phyloP scores from a whole-genome alignment of 2,888 invertebrate species.

The Eupithecia vulgata region DNA sequence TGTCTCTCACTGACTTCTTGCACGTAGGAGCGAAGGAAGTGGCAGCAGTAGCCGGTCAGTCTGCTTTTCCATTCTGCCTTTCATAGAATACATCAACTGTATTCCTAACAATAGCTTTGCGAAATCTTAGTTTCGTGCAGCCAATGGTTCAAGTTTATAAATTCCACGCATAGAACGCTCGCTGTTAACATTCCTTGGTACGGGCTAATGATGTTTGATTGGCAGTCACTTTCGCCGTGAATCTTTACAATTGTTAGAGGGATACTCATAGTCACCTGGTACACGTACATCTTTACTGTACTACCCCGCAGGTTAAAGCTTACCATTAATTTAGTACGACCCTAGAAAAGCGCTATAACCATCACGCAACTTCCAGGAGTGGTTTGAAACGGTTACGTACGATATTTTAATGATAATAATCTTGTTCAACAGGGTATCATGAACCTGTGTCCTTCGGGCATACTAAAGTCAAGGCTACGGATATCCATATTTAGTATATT shows the following conservation, averaged over 20 bases:
- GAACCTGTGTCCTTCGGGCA: conserved; percentile 39
- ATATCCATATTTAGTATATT: not conserved
- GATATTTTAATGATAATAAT: conserved; percentile 38
- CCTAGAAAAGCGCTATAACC: conserved; percentile 39
- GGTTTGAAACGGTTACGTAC: conserved; percentile 54
- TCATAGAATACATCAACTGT: conserved; percentile 52
- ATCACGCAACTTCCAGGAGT: conserved; percentile 64
- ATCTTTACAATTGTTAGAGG: not conserved
- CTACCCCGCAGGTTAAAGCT: conserved; percentile 8
- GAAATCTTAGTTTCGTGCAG: conserved; percentile 65
- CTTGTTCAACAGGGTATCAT: conserved; percentile 32
- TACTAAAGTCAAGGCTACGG: conserved; percentile 9
- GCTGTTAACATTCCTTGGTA: conserved; percentile 31
- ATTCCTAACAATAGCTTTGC: conserved; percentile 76
- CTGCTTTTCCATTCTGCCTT: conserved; percentile 55
- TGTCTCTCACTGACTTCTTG: conserved; percentile 93
- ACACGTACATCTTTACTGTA: not conserved
- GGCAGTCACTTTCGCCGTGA: conserved; percentile 4
- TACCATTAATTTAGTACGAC: conserved; percentile 15
- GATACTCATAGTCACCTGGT: not conserved
- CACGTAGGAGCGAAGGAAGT: conserved; percentile 87
- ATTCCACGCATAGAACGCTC: conserved; percentile 38
- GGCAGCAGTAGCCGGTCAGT: conserved; percentile 81
- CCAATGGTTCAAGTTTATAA: conserved; percentile 45
- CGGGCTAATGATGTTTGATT: conserved; percentile 3